These are phyloP conservation scores for Gallinago media DNA, from an alignment of 2,113 vertebrate species.

Conservation along the genomic window DNA sequence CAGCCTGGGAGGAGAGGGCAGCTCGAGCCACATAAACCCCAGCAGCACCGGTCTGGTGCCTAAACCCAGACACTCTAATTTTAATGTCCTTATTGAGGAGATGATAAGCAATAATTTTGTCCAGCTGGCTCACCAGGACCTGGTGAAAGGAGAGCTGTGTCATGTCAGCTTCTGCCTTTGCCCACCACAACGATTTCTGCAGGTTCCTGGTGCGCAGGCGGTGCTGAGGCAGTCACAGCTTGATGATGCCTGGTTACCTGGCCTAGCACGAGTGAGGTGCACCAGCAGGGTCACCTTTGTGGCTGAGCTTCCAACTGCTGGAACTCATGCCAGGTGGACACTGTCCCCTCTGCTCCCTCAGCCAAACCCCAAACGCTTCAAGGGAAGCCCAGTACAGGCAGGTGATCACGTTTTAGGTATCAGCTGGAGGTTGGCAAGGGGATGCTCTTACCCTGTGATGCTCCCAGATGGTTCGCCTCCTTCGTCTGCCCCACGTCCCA, in stretches of 20 bases:
- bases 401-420: fast-evolving
- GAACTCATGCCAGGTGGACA: no score
- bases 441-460: not conserved
- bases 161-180: not conserved
- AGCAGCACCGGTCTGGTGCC: not conserved
- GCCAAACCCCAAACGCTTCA: not conserved
- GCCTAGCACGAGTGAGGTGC: fast-evolving
- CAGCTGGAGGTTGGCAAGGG: not conserved
- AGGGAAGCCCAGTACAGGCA: not conserved
- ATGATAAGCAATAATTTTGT: not conserved
- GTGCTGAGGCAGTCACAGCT: not conserved
- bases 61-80: fast-evolving
- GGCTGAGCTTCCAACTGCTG: not conserved
- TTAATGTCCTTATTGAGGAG: not conserved
- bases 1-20: not conserved
- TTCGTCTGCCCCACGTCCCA: not conserved
- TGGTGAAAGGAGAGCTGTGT: not conserved
- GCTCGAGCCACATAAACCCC: fast-evolving
- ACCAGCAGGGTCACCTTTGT: fast-evolving
- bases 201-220: not conserved
- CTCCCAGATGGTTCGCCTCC: no score
- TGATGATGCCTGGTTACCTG: fast-evolving
- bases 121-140: not conserved
- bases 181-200: fast-evolving
- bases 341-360: not conserved